A percentile compares a stretch with the other conserved stretches of the same genome.
phyloP scores from a whole-genome alignment of 2,113 vertebrate species.

The Takifugu flavidus region DNA sequence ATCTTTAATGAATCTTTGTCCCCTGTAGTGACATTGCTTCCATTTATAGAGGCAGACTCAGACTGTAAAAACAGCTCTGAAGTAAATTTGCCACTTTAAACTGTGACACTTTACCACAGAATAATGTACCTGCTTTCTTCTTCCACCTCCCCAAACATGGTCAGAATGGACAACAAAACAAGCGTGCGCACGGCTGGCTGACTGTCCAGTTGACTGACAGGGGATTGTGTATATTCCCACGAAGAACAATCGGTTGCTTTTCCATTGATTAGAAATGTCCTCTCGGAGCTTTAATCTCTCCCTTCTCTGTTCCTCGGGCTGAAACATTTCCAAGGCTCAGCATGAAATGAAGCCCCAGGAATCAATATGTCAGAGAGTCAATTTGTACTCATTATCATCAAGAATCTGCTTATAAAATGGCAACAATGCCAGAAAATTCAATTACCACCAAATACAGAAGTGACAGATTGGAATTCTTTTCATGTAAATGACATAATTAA shows the following conservation, averaged over 20 bases:
- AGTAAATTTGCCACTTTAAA: not conserved
- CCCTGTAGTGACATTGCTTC: constrained; percentile 38
- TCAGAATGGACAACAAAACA: not conserved
- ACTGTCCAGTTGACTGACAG: constrained; percentile 18
- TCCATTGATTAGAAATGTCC: constrained; percentile 77
- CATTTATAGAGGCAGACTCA: constrained; percentile 28
- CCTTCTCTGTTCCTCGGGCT: constrained; percentile 67
- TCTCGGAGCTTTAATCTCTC: constrained; percentile 71
- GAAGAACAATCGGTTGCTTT: constrained; percentile 70
- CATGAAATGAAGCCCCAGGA: constrained; percentile 74
- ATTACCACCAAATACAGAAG: constrained; percentile 61
- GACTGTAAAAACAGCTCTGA: constrained; percentile 42
- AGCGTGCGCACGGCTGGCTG: not conserved
- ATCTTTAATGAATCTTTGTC: constrained; percentile 50
- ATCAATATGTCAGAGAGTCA: constrained; percentile 82
- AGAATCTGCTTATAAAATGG: constrained; percentile 79
- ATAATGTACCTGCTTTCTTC: constrained; percentile 7
- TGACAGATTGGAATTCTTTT: constrained; percentile 14
- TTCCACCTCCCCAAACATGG: not conserved
- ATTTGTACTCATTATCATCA: constrained; percentile 79
- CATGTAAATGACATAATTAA: constrained; percentile 34
- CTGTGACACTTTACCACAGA: constrained; percentile 9
- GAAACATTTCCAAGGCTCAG: constrained; percentile 72
- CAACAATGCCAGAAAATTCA: constrained; percentile 77
- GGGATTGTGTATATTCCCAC: constrained; percentile 69